phyloP scores from a whole-genome alignment of 2,797 vertebrate species.

The Eulemur rubriventer region DNA sequence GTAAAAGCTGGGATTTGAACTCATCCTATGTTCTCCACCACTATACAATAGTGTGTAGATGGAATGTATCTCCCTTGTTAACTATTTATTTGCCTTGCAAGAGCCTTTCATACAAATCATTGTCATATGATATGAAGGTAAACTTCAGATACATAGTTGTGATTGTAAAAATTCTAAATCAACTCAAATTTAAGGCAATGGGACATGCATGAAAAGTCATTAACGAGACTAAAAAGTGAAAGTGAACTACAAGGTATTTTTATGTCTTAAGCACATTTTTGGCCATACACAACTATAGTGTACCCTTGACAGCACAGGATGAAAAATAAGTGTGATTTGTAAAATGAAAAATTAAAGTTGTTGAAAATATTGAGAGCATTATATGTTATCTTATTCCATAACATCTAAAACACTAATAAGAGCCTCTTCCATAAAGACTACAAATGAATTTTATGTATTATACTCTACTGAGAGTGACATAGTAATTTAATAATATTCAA shows the following conservation, averaged over 20 bases:
- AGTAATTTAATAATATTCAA: background rate
- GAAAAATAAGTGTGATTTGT: background rate
- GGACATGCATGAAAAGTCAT: background rate
- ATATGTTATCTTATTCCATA: background rate
- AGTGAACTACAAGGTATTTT: background rate
- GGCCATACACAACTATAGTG: background rate
- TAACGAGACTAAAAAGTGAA: background rate
- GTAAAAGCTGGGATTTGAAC: background rate
- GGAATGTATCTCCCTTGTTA: background rate
- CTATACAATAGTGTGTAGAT: background rate
- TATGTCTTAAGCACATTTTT: slow-evolving; percentile 1
- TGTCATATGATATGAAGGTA: background rate
- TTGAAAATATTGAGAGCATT: background rate
- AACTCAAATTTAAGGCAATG: slow-evolving; percentile 3
- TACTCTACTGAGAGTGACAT: background rate
- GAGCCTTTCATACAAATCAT: background rate
- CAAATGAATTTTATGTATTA: slow-evolving; percentile 2
- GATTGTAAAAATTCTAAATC: slow-evolving; percentile 11
- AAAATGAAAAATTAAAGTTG: background rate
- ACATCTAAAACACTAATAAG: background rate
- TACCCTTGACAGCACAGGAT: background rate
- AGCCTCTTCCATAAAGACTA: background rate
- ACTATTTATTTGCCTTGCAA: background rate
- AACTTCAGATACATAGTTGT: background rate
- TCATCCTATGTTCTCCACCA: background rate